phyloP scores from a whole-genome alignment of 2,113 vertebrate species.

The Geococcyx californianus region DNA sequence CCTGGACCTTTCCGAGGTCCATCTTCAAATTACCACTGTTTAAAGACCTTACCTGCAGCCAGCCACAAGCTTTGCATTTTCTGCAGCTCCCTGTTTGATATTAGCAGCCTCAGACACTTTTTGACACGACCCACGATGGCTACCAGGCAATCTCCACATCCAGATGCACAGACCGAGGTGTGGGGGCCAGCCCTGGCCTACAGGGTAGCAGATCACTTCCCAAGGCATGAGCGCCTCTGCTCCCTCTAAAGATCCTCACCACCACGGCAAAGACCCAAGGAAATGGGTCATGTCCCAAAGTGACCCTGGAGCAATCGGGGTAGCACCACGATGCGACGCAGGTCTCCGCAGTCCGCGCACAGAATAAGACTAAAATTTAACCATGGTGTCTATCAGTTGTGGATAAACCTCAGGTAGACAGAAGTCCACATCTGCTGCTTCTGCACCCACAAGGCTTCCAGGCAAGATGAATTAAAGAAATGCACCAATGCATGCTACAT shows the following conservation, averaged over 20 bases:
- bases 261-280: not conserved
- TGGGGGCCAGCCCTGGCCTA: not conserved
- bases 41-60: not conserved
- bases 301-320: not conserved
- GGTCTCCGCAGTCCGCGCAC: not conserved
- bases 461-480: not conserved
- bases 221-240: not conserved
- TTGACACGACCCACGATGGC: not conserved
- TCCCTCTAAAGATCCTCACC: not conserved
- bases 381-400: not conserved
- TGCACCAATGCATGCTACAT: not conserved
- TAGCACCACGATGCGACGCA: not conserved
- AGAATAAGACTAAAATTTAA: not conserved
- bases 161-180: not conserved
- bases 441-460: not conserved
- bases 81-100: not conserved
- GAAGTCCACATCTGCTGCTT: not conserved
- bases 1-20: not conserved
- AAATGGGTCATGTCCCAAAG: not conserved
- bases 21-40: not conserved
- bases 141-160: not conserved
- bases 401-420: not conserved
- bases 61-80: not conserved
- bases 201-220: accelerated
- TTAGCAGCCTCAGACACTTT: not conserved